Conservation (phyloP, 2,888 invertebrate species). For the Cheilosia pagana region DNA sequence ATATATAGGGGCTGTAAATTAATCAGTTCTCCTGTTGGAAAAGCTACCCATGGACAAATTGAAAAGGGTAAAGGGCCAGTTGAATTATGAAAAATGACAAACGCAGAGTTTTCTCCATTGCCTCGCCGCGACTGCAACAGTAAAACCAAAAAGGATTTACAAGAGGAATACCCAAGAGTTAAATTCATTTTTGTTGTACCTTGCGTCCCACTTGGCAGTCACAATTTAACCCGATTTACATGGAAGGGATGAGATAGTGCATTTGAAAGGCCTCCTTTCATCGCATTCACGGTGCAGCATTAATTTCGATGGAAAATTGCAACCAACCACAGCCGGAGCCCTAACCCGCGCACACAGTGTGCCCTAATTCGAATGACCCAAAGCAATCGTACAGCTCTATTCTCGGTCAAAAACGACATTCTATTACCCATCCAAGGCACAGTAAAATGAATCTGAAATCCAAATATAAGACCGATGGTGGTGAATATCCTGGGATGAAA, state of each 20-base stretch:
- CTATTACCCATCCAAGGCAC: not conserved
- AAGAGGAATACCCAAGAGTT: not conserved
- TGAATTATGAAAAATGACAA: too few relatives aligned
- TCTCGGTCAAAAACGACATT: not conserved
- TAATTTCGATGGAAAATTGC: not conserved
- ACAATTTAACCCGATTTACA: conserved; percentile 1
- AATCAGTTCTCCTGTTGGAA: not conserved
- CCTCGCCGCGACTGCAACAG: too few relatives aligned
- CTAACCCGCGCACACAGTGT: not conserved
- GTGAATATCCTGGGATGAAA: not conserved
- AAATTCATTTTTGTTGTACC: not conserved
- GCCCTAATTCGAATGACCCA: conserved; percentile 15
- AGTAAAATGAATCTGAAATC: not conserved
- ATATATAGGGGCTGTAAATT: too few relatives aligned
- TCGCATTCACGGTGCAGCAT: not conserved
- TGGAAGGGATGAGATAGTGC: not conserved
- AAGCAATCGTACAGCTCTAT: not conserved
- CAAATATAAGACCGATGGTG: not conserved
- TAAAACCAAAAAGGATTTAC: not conserved
- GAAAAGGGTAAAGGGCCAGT: too few relatives aligned
- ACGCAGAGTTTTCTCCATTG: too few relatives aligned
- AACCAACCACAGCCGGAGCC: not conserved
- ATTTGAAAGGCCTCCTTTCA: conserved; percentile 1
- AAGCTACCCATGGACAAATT: not conserved
- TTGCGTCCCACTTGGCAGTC: not conserved